phyloP scores from a whole-genome alignment of 2,113 vertebrate species.

The Coregonus clupeaformis region DNA sequence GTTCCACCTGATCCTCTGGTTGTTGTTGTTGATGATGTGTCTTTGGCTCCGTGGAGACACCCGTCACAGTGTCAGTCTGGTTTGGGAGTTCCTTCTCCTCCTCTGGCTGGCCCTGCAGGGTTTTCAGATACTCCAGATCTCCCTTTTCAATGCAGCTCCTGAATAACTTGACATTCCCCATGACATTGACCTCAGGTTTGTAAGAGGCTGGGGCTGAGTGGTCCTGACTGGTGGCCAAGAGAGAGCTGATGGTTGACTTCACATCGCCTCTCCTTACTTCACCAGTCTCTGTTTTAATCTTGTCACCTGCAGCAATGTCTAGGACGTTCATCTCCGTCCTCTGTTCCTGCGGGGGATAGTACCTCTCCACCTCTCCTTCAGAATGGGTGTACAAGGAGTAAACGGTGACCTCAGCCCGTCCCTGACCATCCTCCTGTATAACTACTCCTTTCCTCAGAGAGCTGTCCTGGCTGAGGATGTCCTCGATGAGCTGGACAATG shows the following conservation, averaged over 20 bases:
- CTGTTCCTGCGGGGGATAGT: constrained; percentile 25
- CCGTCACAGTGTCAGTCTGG: constrained; percentile 22
- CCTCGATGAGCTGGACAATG: constrained; percentile 81
- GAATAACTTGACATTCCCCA: constrained; percentile 84
- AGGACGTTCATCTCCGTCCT: constrained; percentile 7
- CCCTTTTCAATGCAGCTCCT: constrained; percentile 89
- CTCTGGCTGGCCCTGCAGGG: constrained; percentile 76
- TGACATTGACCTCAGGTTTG: constrained; percentile 63
- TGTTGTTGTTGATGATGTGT: constrained; percentile 38
- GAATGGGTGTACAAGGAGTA: constrained; percentile 76
- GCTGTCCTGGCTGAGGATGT: constrained; percentile 79
- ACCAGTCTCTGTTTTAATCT: constrained; percentile 15
- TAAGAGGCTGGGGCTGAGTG: constrained; percentile 51
- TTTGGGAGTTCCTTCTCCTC: constrained; percentile 56
- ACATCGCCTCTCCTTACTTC: constrained; percentile 66
- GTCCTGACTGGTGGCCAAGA: constrained; percentile 67
- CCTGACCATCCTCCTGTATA: constrained; percentile 78
- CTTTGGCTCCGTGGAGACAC: constrained; percentile 12
- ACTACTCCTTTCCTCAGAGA: constrained; percentile 84
- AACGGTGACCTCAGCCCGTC: constrained; percentile 76
- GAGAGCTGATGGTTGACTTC: constrained; percentile 69
- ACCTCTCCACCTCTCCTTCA: constrained; percentile 71
- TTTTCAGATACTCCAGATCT: constrained; percentile 82
- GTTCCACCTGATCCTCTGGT: constrained; percentile 47
- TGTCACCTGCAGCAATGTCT: constrained; percentile 7